Percentiles rank a stretch among this genome's conserved stretches.
Conservation (phyloP, 1,140 invertebrate genomes). For the Copidosoma floridanum region DNA sequence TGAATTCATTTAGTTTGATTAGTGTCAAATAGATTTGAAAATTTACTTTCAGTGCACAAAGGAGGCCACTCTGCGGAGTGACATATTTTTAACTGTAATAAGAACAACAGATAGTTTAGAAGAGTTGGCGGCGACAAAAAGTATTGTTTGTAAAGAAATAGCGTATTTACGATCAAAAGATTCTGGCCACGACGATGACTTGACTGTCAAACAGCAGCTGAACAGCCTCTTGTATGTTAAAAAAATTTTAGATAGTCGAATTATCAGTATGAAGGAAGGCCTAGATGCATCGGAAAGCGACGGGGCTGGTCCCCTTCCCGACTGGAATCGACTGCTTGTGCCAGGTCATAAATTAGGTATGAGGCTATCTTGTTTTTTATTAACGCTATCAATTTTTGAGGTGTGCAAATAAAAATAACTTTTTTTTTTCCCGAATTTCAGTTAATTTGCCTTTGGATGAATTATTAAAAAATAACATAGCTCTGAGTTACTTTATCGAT, state of each 20-base stretch:
- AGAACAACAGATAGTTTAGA: conserved; percentile 74
- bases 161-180: conserved; percentile 77
- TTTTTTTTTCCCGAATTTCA: no score
- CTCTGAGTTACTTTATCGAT: conserved; percentile 79
- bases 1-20: not conserved
- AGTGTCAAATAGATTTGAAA: not conserved
- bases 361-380: no score
- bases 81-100: conserved; percentile 79
- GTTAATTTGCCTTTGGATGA: conserved; percentile 73
- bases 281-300: conserved; percentile 54
- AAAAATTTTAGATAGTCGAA: conserved; percentile 70
- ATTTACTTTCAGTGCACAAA: conserved; percentile 68
- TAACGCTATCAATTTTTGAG: no score
- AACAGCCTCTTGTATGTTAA: conserved; percentile 81
- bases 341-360: conserved; percentile 59
- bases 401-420: no score
- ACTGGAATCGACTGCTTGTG: conserved; percentile 59
- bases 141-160: conserved; percentile 78
- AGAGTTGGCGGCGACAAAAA: conserved; percentile 77
- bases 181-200: conserved; percentile 78
- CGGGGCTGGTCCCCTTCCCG: conserved; percentile 46
- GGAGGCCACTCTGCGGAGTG: conserved; percentile 72
- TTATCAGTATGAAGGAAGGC: conserved; percentile 64
- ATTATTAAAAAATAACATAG: conserved; percentile 78
- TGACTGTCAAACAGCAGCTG: conserved; percentile 83